phyloP scores from a whole-genome alignment of 1,140 invertebrate species.

The Pogonognathellus flavescens region DNA sequence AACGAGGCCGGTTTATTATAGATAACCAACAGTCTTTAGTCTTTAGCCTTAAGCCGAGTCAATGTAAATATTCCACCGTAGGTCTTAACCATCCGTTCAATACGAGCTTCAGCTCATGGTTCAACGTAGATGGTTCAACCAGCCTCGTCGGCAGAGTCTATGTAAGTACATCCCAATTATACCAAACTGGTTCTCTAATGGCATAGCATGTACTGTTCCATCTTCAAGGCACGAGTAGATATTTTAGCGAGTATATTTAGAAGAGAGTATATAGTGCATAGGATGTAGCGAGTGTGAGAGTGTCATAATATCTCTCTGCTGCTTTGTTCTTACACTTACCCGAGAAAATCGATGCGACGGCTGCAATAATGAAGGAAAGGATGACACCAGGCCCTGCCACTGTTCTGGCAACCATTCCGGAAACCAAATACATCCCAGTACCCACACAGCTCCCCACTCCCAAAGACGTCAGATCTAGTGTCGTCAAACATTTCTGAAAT shows the following conservation, averaged over 20 bases:
- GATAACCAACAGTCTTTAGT: no score
- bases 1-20: no score
- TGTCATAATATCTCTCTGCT: not conserved
- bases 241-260: not conserved
- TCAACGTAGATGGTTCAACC: no score
- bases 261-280: not conserved
- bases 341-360: conserved; percentile 90
- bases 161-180: no score
- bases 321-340: conserved; percentile 76
- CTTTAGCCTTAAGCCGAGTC: no score
- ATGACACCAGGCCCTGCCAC: conserved; percentile 86
- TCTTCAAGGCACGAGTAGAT: no score
- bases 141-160: no score
- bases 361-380: conserved; percentile 90
- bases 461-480: conserved; percentile 88
- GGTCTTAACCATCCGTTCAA: no score
- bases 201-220: no score
- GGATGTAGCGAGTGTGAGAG: not conserved
- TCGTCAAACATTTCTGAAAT: conserved; percentile 89
- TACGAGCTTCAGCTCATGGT: no score
- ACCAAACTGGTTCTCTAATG: no score
- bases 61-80: no score
- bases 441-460: conserved; percentile 90
- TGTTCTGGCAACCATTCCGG: conserved; percentile 81
- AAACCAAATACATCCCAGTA: conserved; percentile 93